These are phyloP conservation scores for Bugula neritina DNA, from an alignment of 2,888 invertebrate species.

Conservation along the genomic window DNA sequence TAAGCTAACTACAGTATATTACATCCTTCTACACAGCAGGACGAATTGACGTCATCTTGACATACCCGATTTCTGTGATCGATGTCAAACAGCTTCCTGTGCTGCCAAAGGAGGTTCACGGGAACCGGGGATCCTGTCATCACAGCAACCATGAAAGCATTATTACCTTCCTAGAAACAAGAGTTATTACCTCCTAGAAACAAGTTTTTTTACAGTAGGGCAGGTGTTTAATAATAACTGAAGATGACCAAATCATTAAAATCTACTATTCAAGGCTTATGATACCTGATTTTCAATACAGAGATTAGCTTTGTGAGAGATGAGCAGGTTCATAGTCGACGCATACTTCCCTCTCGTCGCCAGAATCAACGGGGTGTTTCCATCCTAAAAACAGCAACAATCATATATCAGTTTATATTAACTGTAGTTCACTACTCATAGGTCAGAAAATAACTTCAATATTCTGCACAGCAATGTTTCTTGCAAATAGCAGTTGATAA, in stretches of 20 bases:
- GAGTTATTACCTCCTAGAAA: too few relatives aligned
- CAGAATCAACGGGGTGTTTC: conserved; percentile 38
- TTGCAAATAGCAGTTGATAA: too few relatives aligned
- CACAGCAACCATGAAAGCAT: conserved; percentile 28
- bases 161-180: conserved; percentile 28
- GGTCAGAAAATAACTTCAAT: too few relatives aligned
- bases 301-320: conserved; percentile 37
- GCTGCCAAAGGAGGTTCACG: conserved; percentile 33
- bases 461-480: too few relatives aligned
- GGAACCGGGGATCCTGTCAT: conserved; percentile 8
- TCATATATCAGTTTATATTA: background rate
- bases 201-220: too few relatives aligned
- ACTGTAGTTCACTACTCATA: too few relatives aligned
- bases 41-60: too few relatives aligned
- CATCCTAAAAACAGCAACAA: conserved; percentile 34
- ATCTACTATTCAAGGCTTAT: too few relatives aligned
- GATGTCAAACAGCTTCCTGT: conserved; percentile 34
- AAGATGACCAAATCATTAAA: too few relatives aligned
- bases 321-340: conserved; percentile 37
- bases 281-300: conserved; percentile 35
- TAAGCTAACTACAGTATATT: too few relatives aligned
- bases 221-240: too few relatives aligned
- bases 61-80: conserved; percentile 37
- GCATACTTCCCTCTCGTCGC: conserved; percentile 37
- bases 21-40: too few relatives aligned